Percentiles rank a stretch among this genome's conserved stretches.
Evolutionary conservation across 2,888 invertebrate genomes (phyloP).

Genomic region (Heliconius sara): DNA sequence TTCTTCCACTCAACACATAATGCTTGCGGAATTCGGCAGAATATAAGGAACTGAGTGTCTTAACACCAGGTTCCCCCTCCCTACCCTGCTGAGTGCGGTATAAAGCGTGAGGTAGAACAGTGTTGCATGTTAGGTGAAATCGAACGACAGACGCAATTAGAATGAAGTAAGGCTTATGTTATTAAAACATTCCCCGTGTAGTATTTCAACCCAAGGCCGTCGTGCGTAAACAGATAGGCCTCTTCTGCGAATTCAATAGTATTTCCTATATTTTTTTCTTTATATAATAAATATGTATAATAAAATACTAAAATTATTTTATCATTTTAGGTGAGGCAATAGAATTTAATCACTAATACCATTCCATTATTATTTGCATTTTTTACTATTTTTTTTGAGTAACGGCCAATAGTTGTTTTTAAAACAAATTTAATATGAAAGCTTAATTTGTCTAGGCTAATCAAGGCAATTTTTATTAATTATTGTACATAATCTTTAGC

Average conservation of each 20-base stretch:
- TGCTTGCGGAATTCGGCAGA: no score
- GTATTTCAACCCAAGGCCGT: slow-evolving; percentile 2
- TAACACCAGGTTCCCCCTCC: no score
- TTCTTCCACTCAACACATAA: no score
- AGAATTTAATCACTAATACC: background rate
- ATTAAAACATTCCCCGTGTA: slow-evolving; percentile 4
- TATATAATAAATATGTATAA: background rate
- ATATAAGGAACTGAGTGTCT: no score
- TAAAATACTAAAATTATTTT: background rate
- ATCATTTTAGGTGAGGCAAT: background rate
- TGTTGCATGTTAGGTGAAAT: background rate
- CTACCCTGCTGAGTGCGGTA: no score
- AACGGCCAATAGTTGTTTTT: background rate
- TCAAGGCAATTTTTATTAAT: no score
- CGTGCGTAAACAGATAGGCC: background rate
- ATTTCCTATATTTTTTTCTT: background rate
- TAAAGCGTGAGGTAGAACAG: no score
- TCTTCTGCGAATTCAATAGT: background rate
- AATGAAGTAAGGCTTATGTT: slow-evolving; percentile 6
- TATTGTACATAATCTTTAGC: background rate
- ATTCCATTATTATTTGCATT: background rate
- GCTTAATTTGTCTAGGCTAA: background rate
- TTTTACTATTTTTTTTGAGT: background rate
- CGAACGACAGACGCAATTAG: background rate
- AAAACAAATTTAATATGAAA: background rate